Evolutionary conservation across 2,113 vertebrate genomes (phyloP), one percentile per base, ranked within the genome.

Genomic region (Tyto alba): DNA sequence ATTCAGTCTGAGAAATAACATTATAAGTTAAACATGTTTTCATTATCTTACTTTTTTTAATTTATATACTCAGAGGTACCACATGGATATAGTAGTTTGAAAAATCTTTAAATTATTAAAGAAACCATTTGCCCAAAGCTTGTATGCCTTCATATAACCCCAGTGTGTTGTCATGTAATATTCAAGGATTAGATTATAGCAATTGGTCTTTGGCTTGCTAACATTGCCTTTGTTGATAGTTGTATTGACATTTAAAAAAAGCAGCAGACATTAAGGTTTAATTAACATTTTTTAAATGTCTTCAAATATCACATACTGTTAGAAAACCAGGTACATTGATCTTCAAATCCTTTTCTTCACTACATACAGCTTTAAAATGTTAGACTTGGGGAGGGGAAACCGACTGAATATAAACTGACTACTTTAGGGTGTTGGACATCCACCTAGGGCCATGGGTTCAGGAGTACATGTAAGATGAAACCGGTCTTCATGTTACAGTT

Each of bases 81-180:
- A 56, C 73, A 48, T 75, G 87, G 81, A 71, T 79, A 80, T 4
- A 85, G 50, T 32, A 63, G 34, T 60, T 88, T 59, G 56, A 60
- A 87, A 92, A 94, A 52, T 40, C 55, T 67, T 88, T 95, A 48
- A 93, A 94, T 95, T 90, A 96, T 91, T 91, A 78, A 97, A 72
- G 43, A 85, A 95, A 90, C 53, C 11, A 86, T 94, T 93, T 94
- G 34, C 85, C 40, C 59, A 91, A 88, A 94, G 47, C 60, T 90
- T 91, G 59, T 85, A 56, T 68, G 66, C 36, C 30, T 85, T 69
- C 38, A 59, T 85, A 40, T 50, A 95, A 71, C 25, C 67, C n/a
- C 75, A 67, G 25, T 27, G 23, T 84, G 57, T 72, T 92, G 48
- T 55, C 56, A 45, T 88, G 53, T 76, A 90, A 81, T 90, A 95